Conservation (phyloP, 2,888 invertebrate genomes). For the Tanypteryx hageni region DNA sequence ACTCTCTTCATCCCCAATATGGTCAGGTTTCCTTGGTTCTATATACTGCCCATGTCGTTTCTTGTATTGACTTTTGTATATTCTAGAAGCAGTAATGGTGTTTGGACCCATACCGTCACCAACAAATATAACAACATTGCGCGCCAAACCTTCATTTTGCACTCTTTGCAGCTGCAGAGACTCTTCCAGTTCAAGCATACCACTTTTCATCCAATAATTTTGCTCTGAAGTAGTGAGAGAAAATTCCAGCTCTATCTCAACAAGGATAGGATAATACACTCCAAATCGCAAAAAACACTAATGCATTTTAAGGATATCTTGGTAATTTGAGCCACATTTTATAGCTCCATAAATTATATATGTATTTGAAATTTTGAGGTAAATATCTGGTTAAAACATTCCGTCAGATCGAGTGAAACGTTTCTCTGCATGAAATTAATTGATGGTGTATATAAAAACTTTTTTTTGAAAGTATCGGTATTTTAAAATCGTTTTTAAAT, state of each 20-base stretch:
- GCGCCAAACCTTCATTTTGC: conserved; percentile 81
- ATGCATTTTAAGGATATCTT: no score
- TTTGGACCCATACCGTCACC: conserved; percentile 95
- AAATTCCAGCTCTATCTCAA: not conserved
- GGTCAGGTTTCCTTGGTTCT: conserved; percentile 66
- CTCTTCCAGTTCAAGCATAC: conserved; percentile 75
- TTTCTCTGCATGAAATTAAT: no score
- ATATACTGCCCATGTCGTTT: conserved; percentile 62
- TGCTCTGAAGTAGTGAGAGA: not conserved
- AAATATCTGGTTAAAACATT: no score
- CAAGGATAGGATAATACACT: no score
- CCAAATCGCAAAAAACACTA: no score
- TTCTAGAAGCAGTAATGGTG: conserved; percentile 89
- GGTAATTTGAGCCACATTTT: no score
- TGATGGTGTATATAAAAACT: no score
- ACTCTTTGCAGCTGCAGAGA: conserved; percentile 77
- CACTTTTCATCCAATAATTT: conserved; percentile 31
- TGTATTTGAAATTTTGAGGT: no score
- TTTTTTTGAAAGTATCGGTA: no score
- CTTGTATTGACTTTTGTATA: conserved; percentile 79
- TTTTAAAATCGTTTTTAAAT: no score
- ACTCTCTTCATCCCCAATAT: conserved; percentile 82
- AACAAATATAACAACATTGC: conserved; percentile 90
- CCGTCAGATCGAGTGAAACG: no score
- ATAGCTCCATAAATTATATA: no score